A percentile compares a stretch with the other conserved stretches of the same genome.
These are phyloP conservation scores for Luffia ferchaultella DNA, from an alignment of 2,888 invertebrate genomes.

Conservation along the genomic window DNA sequence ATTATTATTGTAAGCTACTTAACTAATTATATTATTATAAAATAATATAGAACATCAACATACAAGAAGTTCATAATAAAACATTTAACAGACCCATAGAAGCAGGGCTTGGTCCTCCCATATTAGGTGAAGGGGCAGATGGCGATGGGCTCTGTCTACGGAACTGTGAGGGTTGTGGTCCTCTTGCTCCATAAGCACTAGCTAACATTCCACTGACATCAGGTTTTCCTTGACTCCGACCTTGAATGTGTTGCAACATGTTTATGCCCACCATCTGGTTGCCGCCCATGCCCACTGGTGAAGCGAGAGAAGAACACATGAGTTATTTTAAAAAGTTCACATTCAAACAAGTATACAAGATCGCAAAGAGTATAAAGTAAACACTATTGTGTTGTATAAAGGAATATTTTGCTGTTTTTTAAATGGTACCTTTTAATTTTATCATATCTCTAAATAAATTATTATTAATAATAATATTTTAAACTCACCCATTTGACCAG, in stretches of 20 bases:
- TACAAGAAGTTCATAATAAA: not conserved
- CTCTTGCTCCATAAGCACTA: slow-evolving; percentile 56
- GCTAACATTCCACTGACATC: slow-evolving; percentile 35
- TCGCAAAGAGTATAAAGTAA: too few relatives aligned
- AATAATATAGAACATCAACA: too few relatives aligned
- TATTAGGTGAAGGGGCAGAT: slow-evolving; percentile 75
- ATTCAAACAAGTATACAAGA: too few relatives aligned
- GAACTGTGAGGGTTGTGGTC: slow-evolving; percentile 78
- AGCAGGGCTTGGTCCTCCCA: slow-evolving; percentile 64
- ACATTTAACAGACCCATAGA: slow-evolving; percentile 35
- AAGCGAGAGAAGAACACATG: not conserved
- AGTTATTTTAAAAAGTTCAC: not conserved
- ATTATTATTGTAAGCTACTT: not conserved
- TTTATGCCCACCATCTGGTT: slow-evolving; percentile 47
- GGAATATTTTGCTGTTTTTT: too few relatives aligned
- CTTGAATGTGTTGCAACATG: slow-evolving; percentile 46
- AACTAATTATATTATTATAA: not conserved
- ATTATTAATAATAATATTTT: not conserved
- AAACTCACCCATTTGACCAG: slow-evolving; percentile 30
- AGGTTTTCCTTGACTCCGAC: slow-evolving; percentile 19
- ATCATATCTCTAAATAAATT: not conserved
- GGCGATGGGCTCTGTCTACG: slow-evolving; percentile 83
- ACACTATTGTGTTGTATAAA: too few relatives aligned
- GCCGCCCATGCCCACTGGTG: slow-evolving; percentile 39
- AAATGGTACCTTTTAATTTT: too few relatives aligned